A percentile compares a stretch with the other conserved stretches of the same genome.
Conservation (phyloP, 2,797 vertebrate species). For the Alosa sapidissima region DNA sequence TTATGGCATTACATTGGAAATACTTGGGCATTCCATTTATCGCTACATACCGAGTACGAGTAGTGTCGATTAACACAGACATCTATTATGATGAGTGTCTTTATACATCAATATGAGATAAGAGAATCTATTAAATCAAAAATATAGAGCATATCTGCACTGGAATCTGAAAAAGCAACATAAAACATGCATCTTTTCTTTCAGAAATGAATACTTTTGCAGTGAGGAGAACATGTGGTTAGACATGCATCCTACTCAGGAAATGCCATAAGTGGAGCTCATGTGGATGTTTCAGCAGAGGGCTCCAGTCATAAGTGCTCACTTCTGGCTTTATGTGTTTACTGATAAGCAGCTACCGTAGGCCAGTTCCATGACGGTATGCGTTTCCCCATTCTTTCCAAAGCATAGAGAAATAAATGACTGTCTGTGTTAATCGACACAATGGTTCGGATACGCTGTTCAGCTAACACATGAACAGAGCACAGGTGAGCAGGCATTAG, state of each 20-base stretch:
- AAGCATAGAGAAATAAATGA: neutral
- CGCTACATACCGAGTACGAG: neutral
- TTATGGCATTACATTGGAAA: neutral
- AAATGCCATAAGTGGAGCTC: slow-evolving; percentile 1
- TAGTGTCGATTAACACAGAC: slow-evolving; percentile 13
- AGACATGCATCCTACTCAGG: slow-evolving; percentile 19
- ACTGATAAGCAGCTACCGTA: neutral
- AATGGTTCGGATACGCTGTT: neutral
- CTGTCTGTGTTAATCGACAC: slow-evolving; percentile 16
- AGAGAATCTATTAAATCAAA: neutral
- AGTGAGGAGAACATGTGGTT: slow-evolving; percentile 9
- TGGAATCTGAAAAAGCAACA: neutral
- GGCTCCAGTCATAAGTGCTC: neutral
- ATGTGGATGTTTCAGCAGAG: neutral
- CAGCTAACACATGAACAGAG: neutral
- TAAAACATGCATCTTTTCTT: neutral
- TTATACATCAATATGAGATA: neutral
- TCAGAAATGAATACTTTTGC: slow-evolving; percentile 1
- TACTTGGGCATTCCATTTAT: neutral
- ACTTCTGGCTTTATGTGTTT: slow-evolving; percentile 1
- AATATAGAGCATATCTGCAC: neutral
- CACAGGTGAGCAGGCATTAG: neutral
- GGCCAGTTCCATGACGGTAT: neutral
- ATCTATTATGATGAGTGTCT: neutral
- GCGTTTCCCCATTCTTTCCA: neutral